A percentile compares a stretch with the other conserved stretches of the same genome.
These are phyloP conservation scores for Hippocampus kuda DNA, from an alignment of 2,797 vertebrate species.

Conservation along the genomic window DNA sequence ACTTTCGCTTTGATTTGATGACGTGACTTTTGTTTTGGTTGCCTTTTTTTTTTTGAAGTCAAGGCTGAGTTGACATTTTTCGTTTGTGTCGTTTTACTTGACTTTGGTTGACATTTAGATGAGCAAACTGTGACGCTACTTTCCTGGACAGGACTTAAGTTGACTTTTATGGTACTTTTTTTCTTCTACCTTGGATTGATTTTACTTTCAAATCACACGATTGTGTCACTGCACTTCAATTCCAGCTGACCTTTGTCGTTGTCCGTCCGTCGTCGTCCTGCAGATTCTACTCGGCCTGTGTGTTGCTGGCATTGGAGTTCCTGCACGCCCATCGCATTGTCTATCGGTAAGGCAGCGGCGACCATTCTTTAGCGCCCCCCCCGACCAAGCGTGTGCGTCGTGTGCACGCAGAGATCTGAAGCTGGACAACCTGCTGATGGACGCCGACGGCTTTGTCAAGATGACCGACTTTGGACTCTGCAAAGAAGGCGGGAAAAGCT, in stretches of 20 bases:
- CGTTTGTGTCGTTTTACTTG: not conserved
- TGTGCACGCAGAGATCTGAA: slow-evolving; percentile 74
- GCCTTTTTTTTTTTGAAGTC: too few species aligned
- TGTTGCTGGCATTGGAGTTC: slow-evolving; percentile 73
- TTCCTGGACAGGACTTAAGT: too few species aligned
- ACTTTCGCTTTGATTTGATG: not conserved
- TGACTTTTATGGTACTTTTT: too few species aligned
- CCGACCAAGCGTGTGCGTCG: not conserved
- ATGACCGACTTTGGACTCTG: slow-evolving; percentile 88
- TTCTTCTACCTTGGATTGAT: too few species aligned
- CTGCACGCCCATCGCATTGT: slow-evolving; percentile 87
- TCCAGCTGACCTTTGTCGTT: too few species aligned
- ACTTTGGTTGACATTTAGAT: not conserved
- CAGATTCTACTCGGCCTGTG: slow-evolving; percentile 65
- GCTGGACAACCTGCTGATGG: slow-evolving; percentile 83
- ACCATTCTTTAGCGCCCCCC: not conserved
- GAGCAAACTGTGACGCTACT: too few species aligned
- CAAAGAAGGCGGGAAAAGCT: slow-evolving; percentile 74
- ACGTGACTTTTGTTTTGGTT: too few species aligned
- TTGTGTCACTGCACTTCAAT: too few species aligned
- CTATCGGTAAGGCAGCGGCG: slow-evolving; percentile 70
- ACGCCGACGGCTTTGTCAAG: slow-evolving; percentile 82
- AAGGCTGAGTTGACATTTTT: too few species aligned
- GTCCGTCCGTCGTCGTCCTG: not conserved
- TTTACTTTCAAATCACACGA: too few species aligned